A percentile compares a stretch with the other conserved stretches of the same genome.
Evolutionary conservation across 1,140 invertebrate species (phyloP).

Genomic region (Colletes latitarsis): DNA sequence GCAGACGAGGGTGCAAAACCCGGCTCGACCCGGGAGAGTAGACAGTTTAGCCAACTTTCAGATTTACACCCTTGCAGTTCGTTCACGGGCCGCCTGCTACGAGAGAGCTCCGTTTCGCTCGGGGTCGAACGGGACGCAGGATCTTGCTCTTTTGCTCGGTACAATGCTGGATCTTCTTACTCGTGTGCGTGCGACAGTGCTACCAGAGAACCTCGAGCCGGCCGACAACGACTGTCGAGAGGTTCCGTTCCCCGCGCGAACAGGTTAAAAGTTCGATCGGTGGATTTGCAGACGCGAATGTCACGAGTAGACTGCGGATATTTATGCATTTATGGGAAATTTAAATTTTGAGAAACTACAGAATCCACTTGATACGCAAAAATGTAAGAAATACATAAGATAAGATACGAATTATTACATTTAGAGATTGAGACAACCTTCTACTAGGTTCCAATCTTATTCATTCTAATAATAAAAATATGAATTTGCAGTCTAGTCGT

Average conservation of each 20-base stretch:
- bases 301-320: no score
- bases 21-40: conserved; percentile 51
- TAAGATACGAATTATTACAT: no score
- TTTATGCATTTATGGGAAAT: no score
- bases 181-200: conserved; percentile 19
- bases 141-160: conserved; percentile 35
- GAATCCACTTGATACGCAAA: no score
- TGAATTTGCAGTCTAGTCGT: no score
- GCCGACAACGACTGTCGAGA: not conserved
- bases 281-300: not conserved
- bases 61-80: conserved; percentile 76
- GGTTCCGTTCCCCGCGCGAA: conserved; percentile 16
- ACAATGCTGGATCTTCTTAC: conserved; percentile 50
- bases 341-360: no score
- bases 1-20: conserved; percentile 60
- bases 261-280: conserved; percentile 34
- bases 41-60: conserved; percentile 78
- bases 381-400: no score
- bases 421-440: no score
- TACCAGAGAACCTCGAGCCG: not conserved
- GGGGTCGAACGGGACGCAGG: conserved; percentile 5
- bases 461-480: no score
- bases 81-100: conserved; percentile 74
- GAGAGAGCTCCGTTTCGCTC: conserved; percentile 35
- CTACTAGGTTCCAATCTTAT: no score